A percentile compares a stretch with the other conserved stretches of the same genome.
phyloP scores from a whole-genome alignment of 2,113 vertebrate genomes.

The Toxotes chatareus region DNA sequence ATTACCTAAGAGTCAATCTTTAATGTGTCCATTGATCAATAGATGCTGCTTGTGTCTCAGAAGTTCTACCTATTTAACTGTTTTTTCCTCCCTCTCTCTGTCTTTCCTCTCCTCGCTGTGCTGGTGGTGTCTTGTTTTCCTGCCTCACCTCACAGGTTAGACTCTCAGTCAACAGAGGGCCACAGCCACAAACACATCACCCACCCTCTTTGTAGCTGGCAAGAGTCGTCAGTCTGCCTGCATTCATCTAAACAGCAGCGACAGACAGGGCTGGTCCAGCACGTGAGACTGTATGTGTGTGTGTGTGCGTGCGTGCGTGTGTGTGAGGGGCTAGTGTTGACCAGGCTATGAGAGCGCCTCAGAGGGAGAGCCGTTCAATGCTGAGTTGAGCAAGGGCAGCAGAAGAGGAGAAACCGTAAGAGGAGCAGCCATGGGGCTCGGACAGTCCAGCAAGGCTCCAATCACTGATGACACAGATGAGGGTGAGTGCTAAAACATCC shows the following conservation, averaged over 20 bases:
- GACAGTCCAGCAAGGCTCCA: conserved; percentile 90
- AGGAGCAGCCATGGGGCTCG: conserved; percentile 90
- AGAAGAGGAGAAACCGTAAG: conserved; percentile 42
- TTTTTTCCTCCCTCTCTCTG: neutral
- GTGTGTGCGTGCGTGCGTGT: conserved; percentile 31
- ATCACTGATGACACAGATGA: conserved; percentile 86
- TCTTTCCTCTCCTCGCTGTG: neutral
- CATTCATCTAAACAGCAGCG: conserved; percentile 29
- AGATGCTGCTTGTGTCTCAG: conserved; percentile 1
- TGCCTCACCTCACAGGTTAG: conserved; percentile 69
- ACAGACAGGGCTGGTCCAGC: conserved; percentile 34
- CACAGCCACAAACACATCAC: conserved; percentile 41
- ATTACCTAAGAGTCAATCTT: neutral
- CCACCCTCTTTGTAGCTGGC: conserved; percentile 37
- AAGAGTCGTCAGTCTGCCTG: conserved; percentile 40
- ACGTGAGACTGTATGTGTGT: conserved; percentile 37
- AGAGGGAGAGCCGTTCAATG: conserved; percentile 57
- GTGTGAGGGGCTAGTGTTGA: conserved; percentile 28
- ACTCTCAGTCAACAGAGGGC: conserved; percentile 69
- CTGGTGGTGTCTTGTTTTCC: conserved; percentile 66
- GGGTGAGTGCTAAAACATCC: conserved; percentile 83
- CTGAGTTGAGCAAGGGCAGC: conserved; percentile 70
- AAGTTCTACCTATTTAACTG: conserved; percentile 6
- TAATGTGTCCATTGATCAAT: neutral
- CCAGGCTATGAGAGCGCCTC: conserved; percentile 70